These are phyloP conservation scores for Chlorospingus flavigularis DNA, from an alignment of 2,797 vertebrate genomes.

Conservation along the genomic window DNA sequence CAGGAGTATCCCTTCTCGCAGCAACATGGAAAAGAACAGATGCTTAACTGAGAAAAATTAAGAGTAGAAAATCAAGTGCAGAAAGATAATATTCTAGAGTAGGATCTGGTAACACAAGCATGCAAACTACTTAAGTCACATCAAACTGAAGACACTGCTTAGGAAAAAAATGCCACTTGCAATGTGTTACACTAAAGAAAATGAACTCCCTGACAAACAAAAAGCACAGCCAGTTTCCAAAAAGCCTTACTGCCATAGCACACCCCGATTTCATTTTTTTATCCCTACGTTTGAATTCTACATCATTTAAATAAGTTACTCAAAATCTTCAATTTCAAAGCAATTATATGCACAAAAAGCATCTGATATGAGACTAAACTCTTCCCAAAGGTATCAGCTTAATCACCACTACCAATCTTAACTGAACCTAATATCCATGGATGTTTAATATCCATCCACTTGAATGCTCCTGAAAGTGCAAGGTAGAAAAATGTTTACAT, in stretches of 20 bases:
- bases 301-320: not conserved
- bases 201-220: not conserved
- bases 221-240: not conserved
- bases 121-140: not conserved
- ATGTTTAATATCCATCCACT: not conserved
- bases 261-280: not conserved
- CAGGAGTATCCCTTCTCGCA: conserved; percentile 90
- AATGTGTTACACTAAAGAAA: not conserved
- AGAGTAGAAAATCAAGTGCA: not conserved
- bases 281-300: not conserved
- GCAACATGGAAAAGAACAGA: conserved; percentile 39
- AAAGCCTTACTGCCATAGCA: not conserved
- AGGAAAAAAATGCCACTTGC: not conserved
- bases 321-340: not conserved
- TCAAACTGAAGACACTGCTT: not conserved
- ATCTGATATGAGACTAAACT: not conserved
- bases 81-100: not conserved
- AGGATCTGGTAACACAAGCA: not conserved
- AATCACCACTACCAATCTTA: not conserved
- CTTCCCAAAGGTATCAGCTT: not conserved
- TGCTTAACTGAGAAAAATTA: not conserved
- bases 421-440: not conserved
- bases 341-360: not conserved
- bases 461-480: not conserved
- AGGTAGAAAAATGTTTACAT: not conserved